Base-by-base conservation (phyloP, 2,888 invertebrate genomes). In the Philopedon plagiatum region DNA sequence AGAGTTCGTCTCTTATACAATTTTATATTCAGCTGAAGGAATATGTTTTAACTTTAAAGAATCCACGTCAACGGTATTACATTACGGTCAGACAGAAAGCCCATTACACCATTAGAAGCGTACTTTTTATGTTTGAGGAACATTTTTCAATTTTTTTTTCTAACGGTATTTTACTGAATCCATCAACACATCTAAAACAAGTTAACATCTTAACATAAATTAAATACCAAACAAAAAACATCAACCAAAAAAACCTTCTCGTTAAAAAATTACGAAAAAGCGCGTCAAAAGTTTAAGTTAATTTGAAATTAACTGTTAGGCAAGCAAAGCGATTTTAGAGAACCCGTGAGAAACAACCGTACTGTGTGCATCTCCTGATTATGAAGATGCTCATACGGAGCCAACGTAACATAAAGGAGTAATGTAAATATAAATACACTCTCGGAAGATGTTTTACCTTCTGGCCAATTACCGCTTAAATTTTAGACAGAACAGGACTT, bases 391-490 rank as follows among this genome's bases (percentile, higher is more conserved):
- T 60, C 70, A 37, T 71, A 71, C 70, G 64, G 39, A 58, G 58
- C 44, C 49, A 49, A 57, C 57, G 58, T 60, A 58, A 64, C n/a
- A n/a, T n/a, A n/a, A n/a, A n/a, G n/a, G n/a, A 71, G 64, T 71
- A 71, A 71, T 71, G 70, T 71, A 71, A 71, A 71, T 71, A 71
- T 71, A 71, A 71, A 71, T 71, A 71, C 64, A 32, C 51, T 63
- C 58, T 67, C 60, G 67, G n/a, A 67, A 37, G 67, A 67, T 71
- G 41, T 64, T 70, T 64, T 71, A 49, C 70, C 70, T 71, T 58
- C 49, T 64, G 70, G 70, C 49, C 70, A 71, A 71, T 71, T 71
- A 71, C 63, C 64, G 63, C 64, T 64, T 64, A 13, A 29, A 57
- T 18, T 37, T 21, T 21, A 44, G 34, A 18, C 67, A 58, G 66